Evolutionary conservation across 1,140 invertebrate species (phyloP).

Genomic region (Orchesella cincta): DNA sequence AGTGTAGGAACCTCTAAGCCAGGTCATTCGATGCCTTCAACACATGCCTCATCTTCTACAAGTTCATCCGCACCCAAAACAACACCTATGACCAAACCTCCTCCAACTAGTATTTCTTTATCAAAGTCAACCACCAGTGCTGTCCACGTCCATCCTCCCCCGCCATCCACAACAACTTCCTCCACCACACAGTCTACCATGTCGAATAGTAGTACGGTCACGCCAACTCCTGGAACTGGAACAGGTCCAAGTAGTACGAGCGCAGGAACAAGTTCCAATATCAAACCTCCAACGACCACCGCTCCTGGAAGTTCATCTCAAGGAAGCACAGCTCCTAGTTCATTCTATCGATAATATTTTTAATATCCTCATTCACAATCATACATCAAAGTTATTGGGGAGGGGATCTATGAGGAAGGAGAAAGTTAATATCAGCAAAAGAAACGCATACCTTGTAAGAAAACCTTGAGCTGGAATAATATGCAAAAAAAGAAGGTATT

Average conservation of each 20-base stretch:
- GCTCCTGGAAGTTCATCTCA: slow-evolving; percentile 17
- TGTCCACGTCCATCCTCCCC: slow-evolving; percentile 24
- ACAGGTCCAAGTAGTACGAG: neutral
- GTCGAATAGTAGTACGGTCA: neutral
- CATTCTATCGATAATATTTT: slow-evolving; percentile 28
- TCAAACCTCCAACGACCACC: slow-evolving; percentile 21
- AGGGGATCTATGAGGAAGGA: no score
- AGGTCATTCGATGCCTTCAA: slow-evolving; percentile 20
- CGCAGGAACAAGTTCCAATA: neutral
- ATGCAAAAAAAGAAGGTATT: neutral
- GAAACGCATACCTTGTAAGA: no score
- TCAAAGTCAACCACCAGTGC: slow-evolving; percentile 10
- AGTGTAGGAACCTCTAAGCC: slow-evolving; percentile 15
- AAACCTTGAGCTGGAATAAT: no score
- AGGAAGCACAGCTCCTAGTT: slow-evolving; percentile 6
- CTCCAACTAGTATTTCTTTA: slow-evolving; percentile 3
- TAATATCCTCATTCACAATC: no score
- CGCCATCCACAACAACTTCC: slow-evolving; percentile 10
- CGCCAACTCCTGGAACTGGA: neutral
- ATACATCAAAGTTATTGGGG: neutral
- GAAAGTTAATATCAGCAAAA: no score
- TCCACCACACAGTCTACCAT: slow-evolving; percentile 16
- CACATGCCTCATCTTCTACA: slow-evolving; percentile 20
- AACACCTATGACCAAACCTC: neutral
- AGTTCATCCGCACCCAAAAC: neutral